These are phyloP conservation scores for Tetanocera ferruginea DNA, from an alignment of 2,888 invertebrate genomes.

Conservation along the genomic window DNA sequence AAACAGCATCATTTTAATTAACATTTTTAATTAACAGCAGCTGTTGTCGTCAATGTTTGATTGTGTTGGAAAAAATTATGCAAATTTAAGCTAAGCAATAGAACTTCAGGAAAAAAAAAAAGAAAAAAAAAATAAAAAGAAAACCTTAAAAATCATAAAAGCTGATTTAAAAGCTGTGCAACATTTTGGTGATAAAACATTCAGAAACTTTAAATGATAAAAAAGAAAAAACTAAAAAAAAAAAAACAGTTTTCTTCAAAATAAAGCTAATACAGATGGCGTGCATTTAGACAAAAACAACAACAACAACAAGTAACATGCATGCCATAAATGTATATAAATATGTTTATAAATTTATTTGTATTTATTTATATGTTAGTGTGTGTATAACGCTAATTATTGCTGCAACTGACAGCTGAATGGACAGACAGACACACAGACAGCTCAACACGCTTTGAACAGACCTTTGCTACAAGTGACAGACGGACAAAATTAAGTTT, in stretches of 20 bases:
- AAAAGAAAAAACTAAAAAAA: neutral
- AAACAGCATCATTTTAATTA: conserved; percentile 5
- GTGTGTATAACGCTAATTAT: conserved; percentile 1
- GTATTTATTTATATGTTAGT: neutral
- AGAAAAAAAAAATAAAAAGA: too few species aligned
- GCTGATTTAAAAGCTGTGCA: too few species aligned
- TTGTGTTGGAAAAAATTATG: neutral
- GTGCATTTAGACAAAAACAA: neutral
- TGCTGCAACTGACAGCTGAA: conserved; percentile 11
- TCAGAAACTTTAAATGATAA: neutral
- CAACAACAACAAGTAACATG: neutral
- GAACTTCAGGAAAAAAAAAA: too few species aligned
- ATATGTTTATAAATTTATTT: too few species aligned
- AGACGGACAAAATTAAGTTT: neutral
- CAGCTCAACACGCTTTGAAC: neutral
- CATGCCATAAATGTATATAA: neutral
- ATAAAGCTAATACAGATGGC: conserved; percentile 20
- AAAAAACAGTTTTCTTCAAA: neutral
- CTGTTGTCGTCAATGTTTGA: neutral
- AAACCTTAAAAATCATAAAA: too few species aligned
- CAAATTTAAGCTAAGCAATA: neutral
- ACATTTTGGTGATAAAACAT: too few species aligned
- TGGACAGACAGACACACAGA: neutral
- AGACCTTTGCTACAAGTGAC: neutral
- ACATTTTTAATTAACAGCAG: conserved; percentile 28